These are phyloP conservation scores for Epinephelus fuscoguttatus DNA, from an alignment of 2,113 vertebrate species.

Conservation along the genomic window DNA sequence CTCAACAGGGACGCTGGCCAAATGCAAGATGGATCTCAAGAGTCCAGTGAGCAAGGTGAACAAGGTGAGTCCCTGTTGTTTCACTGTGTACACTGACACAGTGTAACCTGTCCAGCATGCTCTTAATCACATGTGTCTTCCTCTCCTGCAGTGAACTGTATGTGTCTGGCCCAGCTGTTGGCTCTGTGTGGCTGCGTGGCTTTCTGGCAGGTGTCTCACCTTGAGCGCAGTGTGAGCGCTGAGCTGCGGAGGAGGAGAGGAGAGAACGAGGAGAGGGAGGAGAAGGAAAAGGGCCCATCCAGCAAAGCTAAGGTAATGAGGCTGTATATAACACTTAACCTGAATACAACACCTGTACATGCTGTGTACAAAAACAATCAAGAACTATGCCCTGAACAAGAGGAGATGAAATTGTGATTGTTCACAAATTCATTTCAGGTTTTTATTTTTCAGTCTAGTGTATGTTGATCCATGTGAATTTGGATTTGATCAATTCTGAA, in stretches of 20 bases:
- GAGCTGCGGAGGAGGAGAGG: conserved; percentile 91
- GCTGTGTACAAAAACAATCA: neutral
- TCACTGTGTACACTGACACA: neutral
- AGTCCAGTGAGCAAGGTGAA: conserved; percentile 72
- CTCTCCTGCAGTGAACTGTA: conserved; percentile 82
- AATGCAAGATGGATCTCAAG: conserved; percentile 70
- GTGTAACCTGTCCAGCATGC: neutral
- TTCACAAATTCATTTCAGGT: neutral
- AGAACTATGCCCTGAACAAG: neutral
- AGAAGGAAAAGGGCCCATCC: conserved; percentile 80
- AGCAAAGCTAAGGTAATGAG: conserved; percentile 81
- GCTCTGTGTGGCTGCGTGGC: conserved; percentile 94
- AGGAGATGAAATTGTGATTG: neutral
- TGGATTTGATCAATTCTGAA: neutral
- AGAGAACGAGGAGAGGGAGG: conserved; percentile 87
- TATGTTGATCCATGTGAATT: neutral
- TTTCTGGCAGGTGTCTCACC: conserved; percentile 92
- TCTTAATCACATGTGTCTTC: conserved; percentile 42
- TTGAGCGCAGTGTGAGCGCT: conserved; percentile 91
- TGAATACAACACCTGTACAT: neutral
- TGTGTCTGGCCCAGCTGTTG: conserved; percentile 90
- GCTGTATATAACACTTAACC: neutral
- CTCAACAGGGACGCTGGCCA: conserved; percentile 62
- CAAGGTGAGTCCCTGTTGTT: conserved; percentile 66
- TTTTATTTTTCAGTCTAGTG: neutral